Evolutionary conservation across 2,797 vertebrate species (phyloP).

Genomic region (Phylloscopus collybita): DNA sequence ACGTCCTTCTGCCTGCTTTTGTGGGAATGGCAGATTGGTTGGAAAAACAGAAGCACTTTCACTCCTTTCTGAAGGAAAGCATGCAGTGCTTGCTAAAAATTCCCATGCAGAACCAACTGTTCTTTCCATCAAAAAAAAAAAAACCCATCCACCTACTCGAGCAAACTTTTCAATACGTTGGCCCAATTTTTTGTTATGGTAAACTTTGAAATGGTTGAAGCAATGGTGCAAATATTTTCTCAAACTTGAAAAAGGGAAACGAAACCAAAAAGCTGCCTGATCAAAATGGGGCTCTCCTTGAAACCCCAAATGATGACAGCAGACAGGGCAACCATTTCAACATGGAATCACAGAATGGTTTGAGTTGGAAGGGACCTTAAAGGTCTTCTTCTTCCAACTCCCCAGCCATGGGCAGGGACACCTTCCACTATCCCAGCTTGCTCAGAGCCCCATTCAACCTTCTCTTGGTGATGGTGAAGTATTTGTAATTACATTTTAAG

Average conservation of each 20-base stretch:
- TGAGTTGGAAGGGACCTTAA: not conserved
- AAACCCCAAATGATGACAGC: not conserved
- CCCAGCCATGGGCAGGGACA: not conserved
- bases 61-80: slow-evolving; percentile 19
- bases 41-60: slow-evolving; percentile 37
- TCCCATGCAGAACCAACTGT: slow-evolving; percentile 50
- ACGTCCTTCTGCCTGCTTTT: not conserved
- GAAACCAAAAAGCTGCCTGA: not conserved
- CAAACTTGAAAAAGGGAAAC: not conserved
- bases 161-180: slow-evolving; percentile 17
- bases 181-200: not conserved
- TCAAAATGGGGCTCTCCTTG: not conserved
- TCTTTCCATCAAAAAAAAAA: slow-evolving; percentile 17
- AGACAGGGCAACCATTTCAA: not conserved
- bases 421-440: not conserved
- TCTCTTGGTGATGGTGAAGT: not conserved
- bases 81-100: slow-evolving; percentile 28
- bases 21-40: not conserved
- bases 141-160: slow-evolving; percentile 11
- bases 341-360: not conserved
- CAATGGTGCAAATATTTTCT: not conserved
- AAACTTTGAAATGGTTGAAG: not conserved
- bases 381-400: not conserved
- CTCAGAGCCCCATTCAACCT: not conserved
- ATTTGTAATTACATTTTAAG: not conserved